Conservation (phyloP, 2,888 invertebrate species). For the Lydus trimaculatus region DNA sequence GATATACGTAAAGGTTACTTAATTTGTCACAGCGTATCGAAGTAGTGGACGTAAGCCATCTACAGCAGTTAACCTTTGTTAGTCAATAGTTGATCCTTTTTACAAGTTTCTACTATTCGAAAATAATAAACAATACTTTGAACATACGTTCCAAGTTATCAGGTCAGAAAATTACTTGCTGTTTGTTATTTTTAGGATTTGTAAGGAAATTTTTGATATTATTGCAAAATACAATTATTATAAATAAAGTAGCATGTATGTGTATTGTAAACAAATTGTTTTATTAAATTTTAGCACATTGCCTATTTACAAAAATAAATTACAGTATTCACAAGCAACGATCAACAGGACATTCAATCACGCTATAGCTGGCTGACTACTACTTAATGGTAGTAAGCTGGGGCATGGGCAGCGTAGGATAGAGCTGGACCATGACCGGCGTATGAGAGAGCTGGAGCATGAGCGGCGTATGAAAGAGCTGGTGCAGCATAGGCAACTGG, state of each 20-base stretch:
- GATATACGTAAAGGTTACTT: too few species aligned
- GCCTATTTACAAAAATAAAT: constrained; percentile 33
- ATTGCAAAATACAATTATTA: too few species aligned
- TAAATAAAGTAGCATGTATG: neutral
- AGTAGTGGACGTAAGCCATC: too few species aligned
- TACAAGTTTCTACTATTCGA: too few species aligned
- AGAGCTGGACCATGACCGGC: constrained; percentile 34
- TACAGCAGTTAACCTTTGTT: too few species aligned
- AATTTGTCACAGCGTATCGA: too few species aligned
- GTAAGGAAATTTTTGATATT: too few species aligned
- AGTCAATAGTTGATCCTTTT: too few species aligned
- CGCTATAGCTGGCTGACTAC: constrained; percentile 11
- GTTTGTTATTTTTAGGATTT: too few species aligned
- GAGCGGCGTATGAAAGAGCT: constrained; percentile 45
- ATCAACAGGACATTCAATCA: constrained; percentile 28
- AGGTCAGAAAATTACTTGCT: too few species aligned
- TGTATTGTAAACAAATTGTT: constrained; percentile 18
- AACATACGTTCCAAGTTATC: too few species aligned
- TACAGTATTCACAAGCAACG: constrained; percentile 27
- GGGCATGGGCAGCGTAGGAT: constrained; percentile 22
- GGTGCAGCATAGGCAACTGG: constrained; percentile 57
- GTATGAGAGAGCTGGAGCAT: constrained; percentile 29
- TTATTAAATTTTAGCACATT: constrained; percentile 25
- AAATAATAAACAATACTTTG: too few species aligned
- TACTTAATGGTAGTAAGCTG: constrained; percentile 35